A percentile compares a stretch with the other conserved stretches of the same genome.
Conservation (phyloP, 2,888 invertebrate genomes). For the Latrodectus hesperus region DNA sequence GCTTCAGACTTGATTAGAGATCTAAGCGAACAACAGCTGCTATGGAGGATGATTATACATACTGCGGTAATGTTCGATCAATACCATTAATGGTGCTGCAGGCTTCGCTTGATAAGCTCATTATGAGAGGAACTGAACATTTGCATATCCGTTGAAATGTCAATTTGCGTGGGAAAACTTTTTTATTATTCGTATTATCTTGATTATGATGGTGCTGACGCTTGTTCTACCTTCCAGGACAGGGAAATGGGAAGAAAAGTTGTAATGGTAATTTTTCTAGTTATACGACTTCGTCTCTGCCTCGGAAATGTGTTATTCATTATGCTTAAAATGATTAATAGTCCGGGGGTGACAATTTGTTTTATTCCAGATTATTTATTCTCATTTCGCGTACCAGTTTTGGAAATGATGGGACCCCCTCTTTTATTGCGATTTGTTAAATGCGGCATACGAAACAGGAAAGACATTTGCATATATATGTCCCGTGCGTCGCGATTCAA, state of each 20-base stretch:
- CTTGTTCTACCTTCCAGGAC: slow-evolving; percentile 36
- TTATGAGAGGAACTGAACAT: slow-evolving; percentile 58
- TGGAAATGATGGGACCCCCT: too few relatives aligned
- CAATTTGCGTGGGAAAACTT: slow-evolving; percentile 60
- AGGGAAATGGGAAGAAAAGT: slow-evolving; percentile 27
- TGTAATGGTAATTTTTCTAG: slow-evolving; percentile 53
- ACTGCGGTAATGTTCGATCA: slow-evolving; percentile 53
- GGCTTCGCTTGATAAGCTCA: slow-evolving; percentile 40
- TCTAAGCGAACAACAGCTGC: slow-evolving; percentile 31
- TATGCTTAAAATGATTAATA: slow-evolving; percentile 43
- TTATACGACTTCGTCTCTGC: slow-evolving; percentile 16
- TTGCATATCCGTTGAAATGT: slow-evolving; percentile 59
- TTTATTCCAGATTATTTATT: too few relatives aligned
- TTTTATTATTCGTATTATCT: slow-evolving; percentile 53
- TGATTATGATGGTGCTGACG: slow-evolving; percentile 34
- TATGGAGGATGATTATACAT: slow-evolving; percentile 21
- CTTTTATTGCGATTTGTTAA: too few relatives aligned
- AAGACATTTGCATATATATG: too few relatives aligned
- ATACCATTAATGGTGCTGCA: slow-evolving; percentile 45
- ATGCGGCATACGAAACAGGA: too few relatives aligned
- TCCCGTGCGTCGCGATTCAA: too few relatives aligned
- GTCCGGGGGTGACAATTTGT: too few relatives aligned
- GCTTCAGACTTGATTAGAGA: slow-evolving; percentile 30
- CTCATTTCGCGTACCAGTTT: too few relatives aligned
- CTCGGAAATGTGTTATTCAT: slow-evolving; percentile 45